Evolutionary conservation across 2,797 vertebrate species (phyloP).

Genomic region (Emys orbicularis): DNA sequence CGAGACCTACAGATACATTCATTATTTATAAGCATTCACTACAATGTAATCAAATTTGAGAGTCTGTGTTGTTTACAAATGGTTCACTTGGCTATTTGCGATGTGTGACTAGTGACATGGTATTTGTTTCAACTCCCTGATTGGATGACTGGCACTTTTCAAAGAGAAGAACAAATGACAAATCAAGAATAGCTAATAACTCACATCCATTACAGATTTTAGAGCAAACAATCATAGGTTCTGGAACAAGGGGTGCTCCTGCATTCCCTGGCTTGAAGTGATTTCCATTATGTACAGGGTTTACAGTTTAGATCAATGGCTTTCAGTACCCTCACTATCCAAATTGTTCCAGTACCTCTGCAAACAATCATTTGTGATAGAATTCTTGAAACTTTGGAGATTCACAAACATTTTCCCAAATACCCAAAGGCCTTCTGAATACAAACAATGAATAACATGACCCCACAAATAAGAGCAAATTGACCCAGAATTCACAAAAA

Average conservation of each 20-base stretch:
- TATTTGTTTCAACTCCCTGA: not conserved
- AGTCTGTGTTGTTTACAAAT: not conserved
- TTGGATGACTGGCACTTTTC: not conserved
- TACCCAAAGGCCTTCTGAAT: not conserved
- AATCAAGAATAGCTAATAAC: not conserved
- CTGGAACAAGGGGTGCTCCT: too few species aligned
- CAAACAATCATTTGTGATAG: not conserved
- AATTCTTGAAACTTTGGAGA: not conserved
- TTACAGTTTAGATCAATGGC: too few species aligned
- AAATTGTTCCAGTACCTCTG: too few species aligned
- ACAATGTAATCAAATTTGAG: not conserved
- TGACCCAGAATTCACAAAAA: not conserved
- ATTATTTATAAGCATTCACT: not conserved
- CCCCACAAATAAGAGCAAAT: not conserved
- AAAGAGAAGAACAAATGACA: not conserved
- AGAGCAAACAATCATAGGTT: not conserved
- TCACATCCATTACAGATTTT: not conserved
- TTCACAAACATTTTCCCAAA: not conserved
- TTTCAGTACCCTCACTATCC: too few species aligned
- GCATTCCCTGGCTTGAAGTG: too few species aligned
- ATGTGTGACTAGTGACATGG: not conserved
- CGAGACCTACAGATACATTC: not conserved
- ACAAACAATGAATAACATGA: rapidly evolving
- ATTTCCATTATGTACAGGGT: too few species aligned
- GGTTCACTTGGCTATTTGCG: not conserved